phyloP scores from a whole-genome alignment of 2,797 vertebrate genomes.

The Leptatherina wallacei region DNA sequence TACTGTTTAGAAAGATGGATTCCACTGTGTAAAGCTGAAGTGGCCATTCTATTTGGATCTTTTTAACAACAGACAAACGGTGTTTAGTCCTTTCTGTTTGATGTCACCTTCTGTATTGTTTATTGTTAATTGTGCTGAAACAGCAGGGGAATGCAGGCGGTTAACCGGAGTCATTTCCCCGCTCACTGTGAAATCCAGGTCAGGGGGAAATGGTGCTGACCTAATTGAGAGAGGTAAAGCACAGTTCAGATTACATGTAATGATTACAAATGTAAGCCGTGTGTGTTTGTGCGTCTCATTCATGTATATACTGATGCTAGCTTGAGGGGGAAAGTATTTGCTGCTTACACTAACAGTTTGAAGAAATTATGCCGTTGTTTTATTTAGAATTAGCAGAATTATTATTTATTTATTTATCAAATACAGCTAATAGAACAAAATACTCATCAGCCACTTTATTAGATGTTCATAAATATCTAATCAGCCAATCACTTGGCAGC shows the following conservation, averaged over 20 bases:
- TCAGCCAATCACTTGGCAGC: too few relatives aligned
- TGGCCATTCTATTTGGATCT: neutral
- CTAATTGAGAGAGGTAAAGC: conserved; percentile 27
- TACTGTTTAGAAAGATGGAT: too few relatives aligned
- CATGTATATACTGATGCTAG: neutral
- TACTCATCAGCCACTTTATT: too few relatives aligned
- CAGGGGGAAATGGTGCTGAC: conserved; percentile 50
- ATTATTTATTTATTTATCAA: too few relatives aligned
- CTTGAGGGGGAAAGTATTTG: neutral
- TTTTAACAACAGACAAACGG: conserved; percentile 11
- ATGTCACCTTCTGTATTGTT: conserved; percentile 5
- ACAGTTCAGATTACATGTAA: conserved; percentile 46
- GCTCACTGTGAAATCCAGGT: conserved; percentile 39
- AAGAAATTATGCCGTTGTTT: neutral
- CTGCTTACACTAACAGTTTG: neutral
- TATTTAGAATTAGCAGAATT: neutral
- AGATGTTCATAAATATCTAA: too few relatives aligned
- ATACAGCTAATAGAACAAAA: too few relatives aligned
- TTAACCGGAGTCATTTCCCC: conserved; percentile 40
- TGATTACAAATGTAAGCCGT: conserved; percentile 37
- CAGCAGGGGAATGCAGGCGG: conserved; percentile 3
- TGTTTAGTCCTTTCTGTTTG: neutral
- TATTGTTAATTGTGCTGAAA: conserved; percentile 17
- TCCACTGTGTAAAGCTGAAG: too few relatives aligned
- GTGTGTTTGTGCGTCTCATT: conserved; percentile 11